phyloP scores from a whole-genome alignment of 2,888 invertebrate genomes.

The Sinotaia quadrata region DNA sequence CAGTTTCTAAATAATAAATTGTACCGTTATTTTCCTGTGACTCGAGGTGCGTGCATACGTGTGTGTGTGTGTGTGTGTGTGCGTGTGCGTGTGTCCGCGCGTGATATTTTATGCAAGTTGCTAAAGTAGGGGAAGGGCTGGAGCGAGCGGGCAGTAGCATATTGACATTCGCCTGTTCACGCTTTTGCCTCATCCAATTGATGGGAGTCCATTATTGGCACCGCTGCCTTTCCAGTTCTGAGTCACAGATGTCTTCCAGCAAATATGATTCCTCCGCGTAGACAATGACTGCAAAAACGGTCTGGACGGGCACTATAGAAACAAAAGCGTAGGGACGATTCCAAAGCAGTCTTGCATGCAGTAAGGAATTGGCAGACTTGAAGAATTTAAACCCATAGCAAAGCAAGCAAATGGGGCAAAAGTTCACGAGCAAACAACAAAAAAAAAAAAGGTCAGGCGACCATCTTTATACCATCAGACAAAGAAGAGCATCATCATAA shows the following conservation, averaged over 20 bases:
- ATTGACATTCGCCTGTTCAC: no score
- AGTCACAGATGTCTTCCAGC: slow-evolving; percentile 24
- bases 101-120: no score
- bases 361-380: neutral
- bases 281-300: slow-evolving; percentile 23
- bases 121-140: no score
- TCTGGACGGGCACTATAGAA: slow-evolving; percentile 2
- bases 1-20: no score
- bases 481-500: slow-evolving; percentile 10
- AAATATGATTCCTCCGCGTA: neutral
- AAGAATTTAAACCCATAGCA: neutral
- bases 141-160: no score
- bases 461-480: neutral
- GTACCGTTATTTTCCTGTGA: no score
- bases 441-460: slow-evolving; percentile 16
- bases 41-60: no score
- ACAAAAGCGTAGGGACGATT: neutral
- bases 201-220: no score
- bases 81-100: no score
- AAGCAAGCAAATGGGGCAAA: slow-evolving; percentile 15
- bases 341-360: neutral
- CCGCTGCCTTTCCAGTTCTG: slow-evolving; percentile 1
- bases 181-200: no score
- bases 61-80: no score
- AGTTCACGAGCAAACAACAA: no score